Evolutionary conservation across 2,888 invertebrate species (phyloP).

Genomic region (Pristionchus entomophagus): DNA sequence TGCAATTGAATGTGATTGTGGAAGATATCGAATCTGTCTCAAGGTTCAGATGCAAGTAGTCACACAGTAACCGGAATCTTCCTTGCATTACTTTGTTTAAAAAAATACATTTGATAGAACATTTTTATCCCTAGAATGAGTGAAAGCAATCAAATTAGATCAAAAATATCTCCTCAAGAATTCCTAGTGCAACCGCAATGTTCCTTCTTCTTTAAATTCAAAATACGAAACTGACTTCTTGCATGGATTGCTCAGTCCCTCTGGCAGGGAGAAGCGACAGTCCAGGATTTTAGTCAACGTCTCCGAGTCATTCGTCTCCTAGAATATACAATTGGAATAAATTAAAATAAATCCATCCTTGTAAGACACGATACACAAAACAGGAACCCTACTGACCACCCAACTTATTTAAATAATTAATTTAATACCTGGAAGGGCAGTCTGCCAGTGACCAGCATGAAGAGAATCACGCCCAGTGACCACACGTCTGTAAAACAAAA

Average conservation of each 20-base stretch:
- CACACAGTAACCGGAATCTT: background rate
- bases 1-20: conserved; percentile 76
- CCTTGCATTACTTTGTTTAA: too few species aligned
- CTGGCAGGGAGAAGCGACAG: conserved; percentile 94
- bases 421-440: conserved; percentile 86
- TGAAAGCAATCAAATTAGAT: too few species aligned
- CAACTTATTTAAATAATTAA: background rate
- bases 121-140: too few species aligned
- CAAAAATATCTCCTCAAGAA: too few species aligned
- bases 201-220: too few species aligned
- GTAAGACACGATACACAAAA: too few species aligned
- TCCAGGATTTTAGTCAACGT: conserved; percentile 99
- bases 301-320: conserved; percentile 99
- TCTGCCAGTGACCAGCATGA: conserved; percentile 97
- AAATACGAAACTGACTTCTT: conserved; percentile 81
- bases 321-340: conserved; percentile 77
- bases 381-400: background rate
- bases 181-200: too few species aligned
- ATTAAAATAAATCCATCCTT: background rate
- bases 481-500: conserved; percentile 85
- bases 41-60: background rate
- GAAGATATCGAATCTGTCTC: background rate
- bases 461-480: conserved; percentile 98
- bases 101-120: too few species aligned
- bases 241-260: conserved; percentile 89